These are phyloP conservation scores for Turritopsis rubra DNA, from an alignment of 30 jellyfish, hydroid and myxozoan genomes.

Conservation along the genomic window DNA sequence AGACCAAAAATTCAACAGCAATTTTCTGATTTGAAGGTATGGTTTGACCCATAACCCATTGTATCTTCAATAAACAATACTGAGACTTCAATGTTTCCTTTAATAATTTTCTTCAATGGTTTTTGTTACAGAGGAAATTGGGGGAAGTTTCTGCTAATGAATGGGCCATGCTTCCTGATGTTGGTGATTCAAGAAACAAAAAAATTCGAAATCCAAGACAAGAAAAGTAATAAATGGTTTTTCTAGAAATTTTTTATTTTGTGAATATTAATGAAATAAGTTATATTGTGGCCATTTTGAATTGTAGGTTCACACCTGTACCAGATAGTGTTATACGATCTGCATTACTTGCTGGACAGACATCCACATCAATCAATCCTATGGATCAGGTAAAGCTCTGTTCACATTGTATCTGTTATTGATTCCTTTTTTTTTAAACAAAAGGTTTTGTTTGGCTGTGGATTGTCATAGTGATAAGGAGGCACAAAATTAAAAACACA, in stretches of 20 bases:
- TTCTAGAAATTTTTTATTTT: too few species aligned
- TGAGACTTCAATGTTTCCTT: too few species aligned
- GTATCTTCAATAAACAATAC: too few species aligned
- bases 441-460: too few species aligned
- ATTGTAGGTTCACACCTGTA: conserved; percentile 88
- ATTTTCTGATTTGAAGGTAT: conserved; percentile 92
- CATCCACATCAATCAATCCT: conserved; percentile 51
- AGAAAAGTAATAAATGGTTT: conserved; percentile 51
- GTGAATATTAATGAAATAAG: too few species aligned
- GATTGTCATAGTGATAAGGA: too few species aligned
- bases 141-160: conserved; percentile 77
- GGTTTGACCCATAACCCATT: too few species aligned
- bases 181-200: conserved; percentile 96
- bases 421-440: too few species aligned
- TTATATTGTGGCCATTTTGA: background rate
- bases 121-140: conserved; percentile 64
- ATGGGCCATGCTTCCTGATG: conserved; percentile 97
- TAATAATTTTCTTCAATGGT: too few species aligned
- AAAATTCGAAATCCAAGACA: conserved; percentile 90
- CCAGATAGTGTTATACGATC: conserved; percentile 92
- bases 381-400: conserved; percentile 64
- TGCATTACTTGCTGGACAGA: conserved; percentile 68
- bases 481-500: too few species aligned
- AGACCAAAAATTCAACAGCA: conserved; percentile 99
- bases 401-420: background rate